phyloP scores from a whole-genome alignment of 2,888 invertebrate genomes.

The Chirona hameri region DNA sequence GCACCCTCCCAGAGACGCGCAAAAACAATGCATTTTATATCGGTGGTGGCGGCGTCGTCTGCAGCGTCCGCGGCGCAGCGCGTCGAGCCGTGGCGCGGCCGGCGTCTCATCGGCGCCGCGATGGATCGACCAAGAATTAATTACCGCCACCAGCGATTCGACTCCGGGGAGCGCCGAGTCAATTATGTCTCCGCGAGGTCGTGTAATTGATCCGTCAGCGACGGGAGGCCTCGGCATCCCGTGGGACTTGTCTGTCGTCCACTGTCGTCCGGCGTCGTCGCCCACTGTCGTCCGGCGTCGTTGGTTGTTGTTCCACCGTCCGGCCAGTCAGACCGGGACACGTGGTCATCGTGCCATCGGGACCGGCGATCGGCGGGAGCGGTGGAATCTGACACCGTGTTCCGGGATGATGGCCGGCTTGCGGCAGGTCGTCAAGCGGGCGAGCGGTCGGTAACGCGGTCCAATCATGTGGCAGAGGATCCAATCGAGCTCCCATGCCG shows the following conservation, averaged over 20 bases:
- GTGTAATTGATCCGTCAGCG: not conserved
- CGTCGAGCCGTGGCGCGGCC: not conserved
- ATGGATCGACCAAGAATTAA: constrained; percentile 1
- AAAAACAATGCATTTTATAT: constrained; percentile 6
- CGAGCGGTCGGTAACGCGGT: too few relatives aligned
- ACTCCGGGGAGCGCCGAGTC: not conserved
- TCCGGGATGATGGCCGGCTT: too few relatives aligned
- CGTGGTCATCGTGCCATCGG: too few relatives aligned
- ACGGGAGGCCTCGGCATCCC: not conserved
- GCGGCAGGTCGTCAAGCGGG: too few relatives aligned
- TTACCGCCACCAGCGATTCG: not conserved
- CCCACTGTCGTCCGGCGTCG: too few relatives aligned
- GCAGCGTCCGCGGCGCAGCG: not conserved
- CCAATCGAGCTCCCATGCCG: not conserved
- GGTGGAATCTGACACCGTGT: too few relatives aligned
- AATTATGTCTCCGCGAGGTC: not conserved
- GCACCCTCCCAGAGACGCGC: not conserved
- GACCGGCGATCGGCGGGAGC: too few relatives aligned
- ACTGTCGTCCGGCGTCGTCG: too few relatives aligned
- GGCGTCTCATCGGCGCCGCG: not conserved
- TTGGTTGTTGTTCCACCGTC: too few relatives aligned
- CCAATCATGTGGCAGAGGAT: not conserved
- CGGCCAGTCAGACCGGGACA: too few relatives aligned
- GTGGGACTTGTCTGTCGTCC: not conserved
- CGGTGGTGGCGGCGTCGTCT: not conserved